Evolutionary conservation across 2,888 invertebrate genomes (phyloP).

Genomic region (Heliconius cydno): DNA sequence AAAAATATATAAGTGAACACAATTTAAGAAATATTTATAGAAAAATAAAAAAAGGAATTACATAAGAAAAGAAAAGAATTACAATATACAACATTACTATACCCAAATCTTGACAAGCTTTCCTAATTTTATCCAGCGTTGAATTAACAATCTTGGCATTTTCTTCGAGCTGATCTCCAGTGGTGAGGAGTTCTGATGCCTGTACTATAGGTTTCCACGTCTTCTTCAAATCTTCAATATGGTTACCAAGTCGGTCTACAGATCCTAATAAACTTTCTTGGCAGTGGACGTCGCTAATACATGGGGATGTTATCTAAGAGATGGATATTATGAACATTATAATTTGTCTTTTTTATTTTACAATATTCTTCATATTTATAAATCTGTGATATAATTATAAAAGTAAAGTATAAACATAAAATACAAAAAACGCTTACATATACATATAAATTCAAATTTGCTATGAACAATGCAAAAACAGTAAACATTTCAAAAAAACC

Average conservation of each 20-base stretch:
- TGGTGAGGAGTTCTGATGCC: slow-evolving; percentile 3
- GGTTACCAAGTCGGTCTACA: slow-evolving; percentile 47
- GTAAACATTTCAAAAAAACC: no score
- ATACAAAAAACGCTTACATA: background rate
- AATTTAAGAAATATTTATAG: no score
- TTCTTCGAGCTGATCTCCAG: slow-evolving; percentile 30
- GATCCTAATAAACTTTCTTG: slow-evolving; percentile 62
- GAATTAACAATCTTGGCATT: slow-evolving; percentile 30
- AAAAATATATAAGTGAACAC: no score
- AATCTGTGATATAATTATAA: background rate
- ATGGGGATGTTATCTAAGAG: slow-evolving; percentile 52
- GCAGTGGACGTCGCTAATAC: slow-evolving; percentile 64
- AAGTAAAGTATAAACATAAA: background rate
- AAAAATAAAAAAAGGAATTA: background rate
- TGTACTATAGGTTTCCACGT: slow-evolving; percentile 36
- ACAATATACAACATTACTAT: background rate
- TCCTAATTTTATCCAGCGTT: slow-evolving; percentile 33
- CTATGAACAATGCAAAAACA: no score
- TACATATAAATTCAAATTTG: background rate
- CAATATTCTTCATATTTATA: background rate
- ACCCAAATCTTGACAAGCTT: slow-evolving; percentile 38
- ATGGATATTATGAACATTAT: background rate
- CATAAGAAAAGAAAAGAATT: background rate
- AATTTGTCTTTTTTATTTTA: background rate
- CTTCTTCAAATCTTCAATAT: slow-evolving; percentile 25